A percentile compares a stretch with the other conserved stretches of the same genome.
Evolutionary conservation across 2,888 invertebrate genomes (phyloP).

Genomic region (Protophormia terraenovae): DNA sequence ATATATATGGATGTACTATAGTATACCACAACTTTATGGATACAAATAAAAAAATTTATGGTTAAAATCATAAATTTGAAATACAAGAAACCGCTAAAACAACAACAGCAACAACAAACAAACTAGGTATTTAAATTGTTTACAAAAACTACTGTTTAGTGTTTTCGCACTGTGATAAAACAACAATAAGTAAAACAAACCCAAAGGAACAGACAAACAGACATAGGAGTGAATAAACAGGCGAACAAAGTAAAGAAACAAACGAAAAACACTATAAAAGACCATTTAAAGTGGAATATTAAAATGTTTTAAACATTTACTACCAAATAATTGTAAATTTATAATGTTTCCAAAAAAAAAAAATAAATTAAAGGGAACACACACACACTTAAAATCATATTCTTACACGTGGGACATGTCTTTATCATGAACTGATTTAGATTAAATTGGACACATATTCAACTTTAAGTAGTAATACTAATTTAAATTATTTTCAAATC

Average conservation of each 20-base stretch:
- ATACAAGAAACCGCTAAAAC: slow-evolving; percentile 14
- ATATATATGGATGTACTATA: not conserved
- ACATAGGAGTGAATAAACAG: not conserved
- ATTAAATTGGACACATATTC: too few relatives aligned
- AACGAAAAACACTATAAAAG: not conserved
- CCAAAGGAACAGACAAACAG: not conserved
- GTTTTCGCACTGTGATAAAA: slow-evolving; percentile 38
- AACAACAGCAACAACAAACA: slow-evolving; percentile 4
- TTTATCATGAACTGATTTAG: too few relatives aligned
- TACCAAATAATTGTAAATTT: slow-evolving; percentile 10
- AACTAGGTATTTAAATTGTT: slow-evolving; percentile 40
- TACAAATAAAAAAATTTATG: slow-evolving; percentile 52
- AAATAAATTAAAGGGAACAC: not conserved
- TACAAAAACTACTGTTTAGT: slow-evolving; percentile 38
- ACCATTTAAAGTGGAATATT: not conserved
- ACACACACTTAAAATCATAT: not conserved
- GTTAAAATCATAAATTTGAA: slow-evolving; percentile 53
- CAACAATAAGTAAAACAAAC: not conserved
- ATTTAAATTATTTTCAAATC: too few relatives aligned
- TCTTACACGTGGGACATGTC: not conserved
- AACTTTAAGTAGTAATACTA: too few relatives aligned
- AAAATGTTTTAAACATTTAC: slow-evolving; percentile 24
- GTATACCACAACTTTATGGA: slow-evolving; percentile 35
- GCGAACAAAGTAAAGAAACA: not conserved
- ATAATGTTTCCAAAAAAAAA: slow-evolving; percentile 5